A percentile compares a stretch with the other conserved stretches of the same genome.
Conservation (phyloP, 2,888 invertebrate species). For the Trichopoda pennipes region DNA sequence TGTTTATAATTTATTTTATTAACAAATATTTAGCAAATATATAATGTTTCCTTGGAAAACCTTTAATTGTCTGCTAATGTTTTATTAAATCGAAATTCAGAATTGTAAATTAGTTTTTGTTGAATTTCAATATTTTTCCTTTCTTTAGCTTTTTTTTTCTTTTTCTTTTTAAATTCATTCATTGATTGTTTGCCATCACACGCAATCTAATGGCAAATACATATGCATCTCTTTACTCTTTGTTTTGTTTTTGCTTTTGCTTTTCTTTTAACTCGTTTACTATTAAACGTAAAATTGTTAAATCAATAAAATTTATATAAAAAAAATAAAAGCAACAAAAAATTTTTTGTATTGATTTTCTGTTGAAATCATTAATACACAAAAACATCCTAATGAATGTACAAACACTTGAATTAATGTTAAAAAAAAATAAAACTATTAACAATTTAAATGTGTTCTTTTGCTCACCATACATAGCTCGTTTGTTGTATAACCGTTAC, state of each 20-base stretch:
- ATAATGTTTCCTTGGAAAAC: conserved; percentile 28
- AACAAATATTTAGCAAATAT: background rate
- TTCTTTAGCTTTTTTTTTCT: no score
- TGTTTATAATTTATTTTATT: conserved; percentile 11
- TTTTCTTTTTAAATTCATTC: conserved; percentile 12
- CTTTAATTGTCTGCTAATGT: conserved; percentile 45
- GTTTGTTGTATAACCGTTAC: no score
- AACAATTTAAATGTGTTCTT: no score
- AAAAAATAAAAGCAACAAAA: conserved; percentile 9
- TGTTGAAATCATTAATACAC: conserved; percentile 12
- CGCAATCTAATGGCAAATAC: conserved; percentile 46
- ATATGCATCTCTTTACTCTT: background rate
- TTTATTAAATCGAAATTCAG: conserved; percentile 15
- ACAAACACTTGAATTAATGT: no score
- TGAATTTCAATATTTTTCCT: conserved; percentile 38
- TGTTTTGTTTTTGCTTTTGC: no score
- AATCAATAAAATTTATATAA: conserved; percentile 43
- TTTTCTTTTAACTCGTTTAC: conserved; percentile 1
- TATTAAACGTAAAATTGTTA: conserved; percentile 48
- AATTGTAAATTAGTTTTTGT: conserved; percentile 38
- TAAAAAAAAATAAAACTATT: no score
- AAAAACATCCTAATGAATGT: background rate
- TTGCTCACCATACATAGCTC: no score
- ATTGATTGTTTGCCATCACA: conserved; percentile 24
- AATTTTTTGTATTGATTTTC: conserved; percentile 23